These are phyloP conservation scores for Pelosia muscerda DNA, from an alignment of 2,888 invertebrate species.

Conservation along the genomic window DNA sequence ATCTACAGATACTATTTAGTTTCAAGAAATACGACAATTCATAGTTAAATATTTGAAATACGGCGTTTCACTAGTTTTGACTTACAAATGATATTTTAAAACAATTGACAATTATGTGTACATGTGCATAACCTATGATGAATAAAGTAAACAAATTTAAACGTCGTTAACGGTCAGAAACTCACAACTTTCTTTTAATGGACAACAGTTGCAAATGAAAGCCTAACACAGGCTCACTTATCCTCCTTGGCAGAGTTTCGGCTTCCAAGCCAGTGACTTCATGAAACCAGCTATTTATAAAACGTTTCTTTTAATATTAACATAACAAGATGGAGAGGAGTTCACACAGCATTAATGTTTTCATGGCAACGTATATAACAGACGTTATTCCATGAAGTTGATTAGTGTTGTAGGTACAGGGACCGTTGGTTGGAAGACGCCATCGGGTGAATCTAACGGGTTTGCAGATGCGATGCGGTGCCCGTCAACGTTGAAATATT, in stretches of 20 bases:
- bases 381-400: slow-evolving; percentile 27
- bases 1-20: no score
- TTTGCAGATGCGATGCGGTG: slow-evolving; percentile 46
- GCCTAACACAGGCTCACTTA: neutral
- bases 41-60: slow-evolving; percentile 20
- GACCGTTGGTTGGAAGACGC: slow-evolving; percentile 46
- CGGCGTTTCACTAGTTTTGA: neutral
- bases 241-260: neutral
- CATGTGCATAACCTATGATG: neutral
- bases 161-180: neutral
- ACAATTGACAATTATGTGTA: neutral
- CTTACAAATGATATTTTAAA: neutral
- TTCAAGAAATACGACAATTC: no score
- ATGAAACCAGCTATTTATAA: neutral
- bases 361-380: neutral
- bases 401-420: slow-evolving; percentile 19
- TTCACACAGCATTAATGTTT: neutral
- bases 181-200: slow-evolving; percentile 2
- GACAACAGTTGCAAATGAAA: neutral
- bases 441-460: slow-evolving; percentile 54
- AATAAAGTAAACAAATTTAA: neutral
- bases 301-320: neutral
- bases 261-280: neutral
- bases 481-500: slow-evolving; percentile 44
- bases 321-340: neutral